A percentile compares a stretch with the other conserved stretches of the same genome.
Evolutionary conservation across 2,797 vertebrate species (phyloP).

Genomic region (Distichodus sexfasciatus): DNA sequence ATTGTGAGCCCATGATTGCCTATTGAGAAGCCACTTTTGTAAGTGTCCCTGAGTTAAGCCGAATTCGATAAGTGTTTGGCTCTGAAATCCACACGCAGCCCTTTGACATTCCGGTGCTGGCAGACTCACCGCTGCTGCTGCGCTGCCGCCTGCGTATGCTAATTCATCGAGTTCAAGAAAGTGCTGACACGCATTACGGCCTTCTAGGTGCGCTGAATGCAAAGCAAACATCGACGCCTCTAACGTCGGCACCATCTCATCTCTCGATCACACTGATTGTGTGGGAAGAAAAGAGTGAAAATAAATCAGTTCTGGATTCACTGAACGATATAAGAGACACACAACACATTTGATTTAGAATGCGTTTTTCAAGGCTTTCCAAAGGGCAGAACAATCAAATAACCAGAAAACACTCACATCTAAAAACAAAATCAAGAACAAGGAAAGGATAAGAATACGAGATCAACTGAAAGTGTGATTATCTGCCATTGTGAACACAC

Average conservation of each 20-base stretch:
- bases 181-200: constrained; percentile 12
- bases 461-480: no score
- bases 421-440: no score
- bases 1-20: constrained; percentile 21
- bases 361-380: no score
- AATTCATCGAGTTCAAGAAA: constrained; percentile 9
- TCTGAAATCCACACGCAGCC: not conserved
- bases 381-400: no score
- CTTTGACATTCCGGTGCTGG: not conserved
- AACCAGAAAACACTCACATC: no score
- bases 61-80: constrained; percentile 14
- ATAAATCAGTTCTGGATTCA: not conserved
- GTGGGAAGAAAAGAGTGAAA: not conserved
- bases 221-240: constrained; percentile 6
- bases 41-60: constrained; percentile 11
- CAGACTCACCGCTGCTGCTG: constrained; percentile 1
- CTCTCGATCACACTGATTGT: not conserved
- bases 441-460: no score
- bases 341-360: no score
- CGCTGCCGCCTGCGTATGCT: constrained; percentile 16
- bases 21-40: constrained; percentile 19
- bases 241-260: not conserved
- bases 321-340: no score
- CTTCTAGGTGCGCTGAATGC: constrained; percentile 14
- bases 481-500: no score